These are phyloP conservation scores for Nerophis ophidion DNA, from an alignment of 2,113 vertebrate genomes.

Conservation along the genomic window DNA sequence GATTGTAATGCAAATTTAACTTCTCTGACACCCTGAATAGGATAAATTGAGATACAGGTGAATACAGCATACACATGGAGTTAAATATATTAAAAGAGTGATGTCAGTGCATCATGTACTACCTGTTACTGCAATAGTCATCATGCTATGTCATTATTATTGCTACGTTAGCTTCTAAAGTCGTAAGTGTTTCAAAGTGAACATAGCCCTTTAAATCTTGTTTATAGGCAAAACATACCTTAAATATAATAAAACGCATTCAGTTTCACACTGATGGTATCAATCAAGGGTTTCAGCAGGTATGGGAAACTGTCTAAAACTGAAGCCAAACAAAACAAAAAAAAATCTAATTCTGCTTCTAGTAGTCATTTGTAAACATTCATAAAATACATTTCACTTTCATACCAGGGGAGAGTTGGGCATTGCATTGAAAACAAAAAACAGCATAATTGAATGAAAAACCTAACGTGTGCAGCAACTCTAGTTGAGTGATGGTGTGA, in stretches of 20 bases:
- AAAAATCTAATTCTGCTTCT: constrained; percentile 22
- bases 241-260: constrained; percentile 20
- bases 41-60: constrained; percentile 28
- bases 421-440: background rate
- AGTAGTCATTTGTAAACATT: constrained; percentile 60
- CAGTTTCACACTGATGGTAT: constrained; percentile 8
- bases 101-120: constrained; percentile 63
- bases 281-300: constrained; percentile 18
- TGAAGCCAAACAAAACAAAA: constrained; percentile 16
- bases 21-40: constrained; percentile 18
- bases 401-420: constrained; percentile 10
- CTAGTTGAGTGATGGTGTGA: background rate
- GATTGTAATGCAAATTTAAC: constrained; percentile 21
- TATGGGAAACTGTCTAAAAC: constrained; percentile 41
- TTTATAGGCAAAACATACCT: constrained; percentile 17
- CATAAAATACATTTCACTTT: constrained; percentile 19
- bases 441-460: constrained; percentile 12
- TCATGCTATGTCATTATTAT: constrained; percentile 39
- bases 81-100: constrained; percentile 27
- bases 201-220: constrained; percentile 63
- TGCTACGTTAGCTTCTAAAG: constrained; percentile 60
- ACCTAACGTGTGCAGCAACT: constrained; percentile 7
- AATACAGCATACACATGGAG: constrained; percentile 35
- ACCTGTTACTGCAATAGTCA: constrained; percentile 39
- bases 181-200: constrained; percentile 36